Evolutionary conservation across 2,888 invertebrate species (phyloP).

Genomic region (Muscina levida): DNA sequence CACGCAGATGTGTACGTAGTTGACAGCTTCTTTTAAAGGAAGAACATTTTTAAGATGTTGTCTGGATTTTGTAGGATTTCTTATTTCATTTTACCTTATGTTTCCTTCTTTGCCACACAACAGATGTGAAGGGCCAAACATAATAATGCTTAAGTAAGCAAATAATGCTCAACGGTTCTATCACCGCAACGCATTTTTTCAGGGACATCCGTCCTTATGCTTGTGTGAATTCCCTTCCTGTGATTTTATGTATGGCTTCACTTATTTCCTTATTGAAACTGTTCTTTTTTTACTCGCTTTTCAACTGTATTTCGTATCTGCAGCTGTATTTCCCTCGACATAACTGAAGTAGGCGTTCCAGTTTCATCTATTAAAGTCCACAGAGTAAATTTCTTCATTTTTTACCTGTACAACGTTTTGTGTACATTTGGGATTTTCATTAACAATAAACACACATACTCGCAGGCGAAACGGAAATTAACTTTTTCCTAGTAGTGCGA

Average conservation of each 20-base stretch:
- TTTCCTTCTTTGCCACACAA: not conserved
- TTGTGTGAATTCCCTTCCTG: not conserved
- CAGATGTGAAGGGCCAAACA: not conserved
- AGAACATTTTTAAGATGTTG: slow-evolving; percentile 2
- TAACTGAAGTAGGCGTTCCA: slow-evolving; percentile 15
- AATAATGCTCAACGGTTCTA: slow-evolving; percentile 32
- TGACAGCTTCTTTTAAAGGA: no score
- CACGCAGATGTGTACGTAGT: no score
- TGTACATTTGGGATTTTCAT: slow-evolving; percentile 42
- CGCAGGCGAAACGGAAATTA: slow-evolving; percentile 48
- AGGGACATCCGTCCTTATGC: slow-evolving; percentile 5
- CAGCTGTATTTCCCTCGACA: not conserved
- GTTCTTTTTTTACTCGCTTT: not conserved
- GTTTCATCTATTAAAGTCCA: slow-evolving; percentile 31
- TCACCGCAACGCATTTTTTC: slow-evolving; percentile 45
- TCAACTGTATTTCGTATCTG: not conserved
- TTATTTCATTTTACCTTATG: not conserved
- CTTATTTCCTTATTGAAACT: slow-evolving; percentile 15
- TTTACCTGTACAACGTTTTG: slow-evolving; percentile 33
- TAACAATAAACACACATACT: slow-evolving; percentile 36
- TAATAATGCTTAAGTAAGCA: not conserved
- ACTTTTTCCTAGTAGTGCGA: slow-evolving; percentile 43
- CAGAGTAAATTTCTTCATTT: slow-evolving; percentile 36
- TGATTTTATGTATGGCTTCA: not conserved
- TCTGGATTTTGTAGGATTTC: slow-evolving; percentile 24